Percentiles rank a stretch among this genome's conserved stretches.
Evolutionary conservation across 2,888 invertebrate genomes (phyloP).

Genomic region (Norana najaformis): DNA sequence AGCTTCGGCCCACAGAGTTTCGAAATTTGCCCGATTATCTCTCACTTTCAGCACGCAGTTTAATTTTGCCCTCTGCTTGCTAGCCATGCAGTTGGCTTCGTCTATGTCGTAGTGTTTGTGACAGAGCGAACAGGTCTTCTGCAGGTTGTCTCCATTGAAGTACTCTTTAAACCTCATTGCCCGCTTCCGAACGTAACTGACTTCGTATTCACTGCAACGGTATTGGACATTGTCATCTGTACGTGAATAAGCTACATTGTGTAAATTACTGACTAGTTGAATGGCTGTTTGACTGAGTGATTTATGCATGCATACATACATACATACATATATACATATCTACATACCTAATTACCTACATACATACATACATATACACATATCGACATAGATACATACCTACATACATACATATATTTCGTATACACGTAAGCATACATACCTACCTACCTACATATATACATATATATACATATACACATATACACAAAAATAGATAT

Average conservation of each 20-base stretch:
- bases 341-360: conserved; percentile 3
- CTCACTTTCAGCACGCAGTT: not conserved
- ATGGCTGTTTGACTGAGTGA: too few relatives aligned
- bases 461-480: too few relatives aligned
- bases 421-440: too few relatives aligned
- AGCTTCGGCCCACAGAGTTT: not conserved
- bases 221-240: too few relatives aligned
- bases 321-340: conserved; percentile 20
- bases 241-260: too few relatives aligned
- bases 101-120: not conserved
- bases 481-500: too few relatives aligned
- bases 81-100: not conserved
- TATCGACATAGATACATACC: too few relatives aligned
- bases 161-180: not conserved
- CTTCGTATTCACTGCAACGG: not conserved
- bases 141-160: not conserved
- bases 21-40: not conserved
- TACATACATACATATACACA: conserved; percentile 19
- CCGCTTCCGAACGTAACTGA: not conserved
- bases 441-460: too few relatives aligned
- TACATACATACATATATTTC: too few relatives aligned
- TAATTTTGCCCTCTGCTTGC: not conserved
- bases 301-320: conserved; percentile 7
- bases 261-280: too few relatives aligned
- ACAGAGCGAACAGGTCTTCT: not conserved